Evolutionary conservation across 2,797 vertebrate species (phyloP).

Genomic region (Clamator glandarius): DNA sequence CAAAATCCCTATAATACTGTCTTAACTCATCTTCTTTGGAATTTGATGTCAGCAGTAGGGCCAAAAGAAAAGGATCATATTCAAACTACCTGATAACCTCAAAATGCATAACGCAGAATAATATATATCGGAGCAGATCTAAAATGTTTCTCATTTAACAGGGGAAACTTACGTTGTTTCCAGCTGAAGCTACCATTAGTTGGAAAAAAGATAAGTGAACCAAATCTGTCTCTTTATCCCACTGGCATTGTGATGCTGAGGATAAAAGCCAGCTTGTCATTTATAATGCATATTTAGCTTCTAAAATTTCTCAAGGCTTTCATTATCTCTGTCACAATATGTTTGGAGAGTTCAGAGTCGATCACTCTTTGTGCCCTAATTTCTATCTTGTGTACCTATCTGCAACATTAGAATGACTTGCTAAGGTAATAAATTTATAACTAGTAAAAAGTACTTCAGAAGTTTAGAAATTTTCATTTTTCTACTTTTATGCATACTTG

Average conservation of each 20-base stretch:
- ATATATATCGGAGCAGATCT: neutral
- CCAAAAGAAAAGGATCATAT: neutral
- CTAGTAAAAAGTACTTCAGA: neutral
- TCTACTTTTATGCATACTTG: neutral
- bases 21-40: neutral
- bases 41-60: neutral
- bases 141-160: neutral
- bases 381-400: neutral
- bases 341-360: neutral
- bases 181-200: neutral
- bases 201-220: neutral
- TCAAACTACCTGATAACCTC: neutral
- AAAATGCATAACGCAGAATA: neutral
- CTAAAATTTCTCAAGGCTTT: constrained; percentile 30
- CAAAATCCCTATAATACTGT: neutral
- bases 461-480: neutral
- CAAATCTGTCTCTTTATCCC: constrained; percentile 2
- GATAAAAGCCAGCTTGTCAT: constrained; percentile 20
- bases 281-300: constrained; percentile 24
- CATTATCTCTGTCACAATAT: neutral
- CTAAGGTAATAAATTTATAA: neutral
- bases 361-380: neutral
- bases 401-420: neutral
- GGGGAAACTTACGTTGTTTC: neutral
- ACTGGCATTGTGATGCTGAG: neutral